phyloP scores from a whole-genome alignment of 1,140 invertebrate genomes.

The Caenorhabditis elegans region DNA sequence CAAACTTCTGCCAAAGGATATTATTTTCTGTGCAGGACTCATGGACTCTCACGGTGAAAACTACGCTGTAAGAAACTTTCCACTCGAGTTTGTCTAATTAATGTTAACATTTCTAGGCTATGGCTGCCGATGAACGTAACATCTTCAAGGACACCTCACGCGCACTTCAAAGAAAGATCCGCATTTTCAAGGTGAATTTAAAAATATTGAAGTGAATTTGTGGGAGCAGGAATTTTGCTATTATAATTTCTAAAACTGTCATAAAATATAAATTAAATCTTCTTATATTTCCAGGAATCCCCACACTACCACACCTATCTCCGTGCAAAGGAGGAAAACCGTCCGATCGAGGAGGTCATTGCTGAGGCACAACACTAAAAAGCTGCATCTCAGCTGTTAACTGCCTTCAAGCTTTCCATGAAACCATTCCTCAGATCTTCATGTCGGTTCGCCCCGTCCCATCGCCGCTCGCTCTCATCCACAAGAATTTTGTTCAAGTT shows the following conservation, averaged over 20 bases:
- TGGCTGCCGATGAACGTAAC: slow-evolving; percentile 43
- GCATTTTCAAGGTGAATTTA: slow-evolving; percentile 53
- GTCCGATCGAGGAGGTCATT: slow-evolving; percentile 18
- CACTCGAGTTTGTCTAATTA: not conserved
- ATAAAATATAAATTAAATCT: not conserved
- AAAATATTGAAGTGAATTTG: not conserved
- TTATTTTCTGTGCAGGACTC: slow-evolving; percentile 47
- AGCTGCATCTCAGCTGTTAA: not conserved
- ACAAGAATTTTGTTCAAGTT: not conserved
- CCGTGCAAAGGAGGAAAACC: slow-evolving; percentile 37
- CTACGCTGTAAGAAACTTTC: slow-evolving; percentile 34
- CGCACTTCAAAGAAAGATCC: slow-evolving; percentile 49
- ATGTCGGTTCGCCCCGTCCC: not conserved
- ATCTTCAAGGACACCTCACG: slow-evolving; percentile 46
- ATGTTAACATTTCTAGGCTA: slow-evolving; percentile 37
- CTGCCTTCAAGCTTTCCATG: slow-evolving; percentile 28
- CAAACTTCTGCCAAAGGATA: slow-evolving; percentile 49
- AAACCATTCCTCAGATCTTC: slow-evolving; percentile 27
- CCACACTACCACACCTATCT: slow-evolving; percentile 42
- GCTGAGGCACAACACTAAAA: not conserved
- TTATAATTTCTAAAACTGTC: not conserved
- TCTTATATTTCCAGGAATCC: slow-evolving; percentile 46
- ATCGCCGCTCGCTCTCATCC: not conserved
- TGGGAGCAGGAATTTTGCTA: not conserved
- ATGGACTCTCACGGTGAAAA: slow-evolving; percentile 49